Base-by-base conservation (phyloP, 2,888 invertebrate genomes). In the Lasius fuliginosus region DNA sequence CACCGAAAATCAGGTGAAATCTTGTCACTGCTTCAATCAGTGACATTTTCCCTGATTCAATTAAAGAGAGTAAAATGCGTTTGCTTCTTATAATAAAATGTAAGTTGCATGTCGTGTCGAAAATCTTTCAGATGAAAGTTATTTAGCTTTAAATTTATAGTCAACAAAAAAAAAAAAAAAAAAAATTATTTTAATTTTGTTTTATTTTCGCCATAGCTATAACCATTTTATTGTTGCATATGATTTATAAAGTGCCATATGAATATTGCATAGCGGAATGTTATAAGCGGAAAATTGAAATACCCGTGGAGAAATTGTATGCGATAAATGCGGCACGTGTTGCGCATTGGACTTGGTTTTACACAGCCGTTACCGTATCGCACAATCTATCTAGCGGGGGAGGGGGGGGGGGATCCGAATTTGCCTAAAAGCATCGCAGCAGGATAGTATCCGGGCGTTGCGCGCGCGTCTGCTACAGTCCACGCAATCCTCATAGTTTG, bases 401-500 rank as follows among this genome's bases (percentile, higher is more conserved):
- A n/a, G n/a, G n/a, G n/a, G n/a, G n/a, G n/a, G n/a, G n/a, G 68
- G 23, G n/a, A 68, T 68, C 68, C 56, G 68, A 68, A 77, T 77
- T 77, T 77, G 68, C 68, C 77, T 77, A 77, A 77, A 77, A 77
- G 79, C 79, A 71, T 62, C 71, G 64, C 36, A 6, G 27, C 53
- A 3, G 75, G 42, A 56, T 77, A 68, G 56, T 56, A 68, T 56
- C 40, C 12, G 56, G 27, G 33, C 77, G 68, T 56, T 40, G 71
- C 71, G 58, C 53, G 36, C 71, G 69, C 36, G 36, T n/a, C 56
- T 27, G 76, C 40, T 56, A 56, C 77, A 67, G 60, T 75, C 76
- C 87, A 69, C 83, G 90, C 85, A 85, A 90, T 88, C 86, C 86
- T 83, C 86, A 86, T 84, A 90, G 90, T 85, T 86, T 76, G 84